Evolutionary conservation across 2,888 invertebrate species (phyloP).

Genomic region (Caradrina kadenii): DNA sequence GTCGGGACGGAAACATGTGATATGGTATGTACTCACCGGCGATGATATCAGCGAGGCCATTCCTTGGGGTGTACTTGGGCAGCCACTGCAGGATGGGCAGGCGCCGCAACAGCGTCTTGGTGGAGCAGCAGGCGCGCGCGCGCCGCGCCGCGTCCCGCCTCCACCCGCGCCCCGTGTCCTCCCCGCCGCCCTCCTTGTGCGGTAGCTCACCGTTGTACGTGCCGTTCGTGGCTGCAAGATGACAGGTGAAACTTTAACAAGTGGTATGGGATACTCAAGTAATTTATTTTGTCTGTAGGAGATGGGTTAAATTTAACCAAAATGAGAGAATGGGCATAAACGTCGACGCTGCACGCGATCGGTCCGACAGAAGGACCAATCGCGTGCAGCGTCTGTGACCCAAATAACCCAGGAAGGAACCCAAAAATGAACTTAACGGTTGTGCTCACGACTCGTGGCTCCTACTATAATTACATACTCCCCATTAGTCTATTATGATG

Average conservation of each 20-base stretch:
- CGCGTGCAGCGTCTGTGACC: no score
- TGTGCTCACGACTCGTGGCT: no score
- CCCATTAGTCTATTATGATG: no score
- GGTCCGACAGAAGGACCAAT: no score
- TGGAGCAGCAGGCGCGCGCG: slow-evolving; percentile 89
- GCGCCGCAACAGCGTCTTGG: slow-evolving; percentile 91
- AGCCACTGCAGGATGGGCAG: slow-evolving; percentile 93
- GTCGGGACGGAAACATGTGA: no score
- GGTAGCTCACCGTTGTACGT: slow-evolving; percentile 72
- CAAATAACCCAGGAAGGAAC: no score
- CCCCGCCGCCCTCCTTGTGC: slow-evolving; percentile 62
- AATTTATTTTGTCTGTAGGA: not conserved
- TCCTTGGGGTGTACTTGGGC: slow-evolving; percentile 92
- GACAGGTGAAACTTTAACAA: not conserved
- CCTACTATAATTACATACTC: no score
- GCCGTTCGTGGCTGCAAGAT: slow-evolving; percentile 74
- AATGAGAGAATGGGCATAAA: no score
- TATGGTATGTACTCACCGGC: slow-evolving; percentile 89
- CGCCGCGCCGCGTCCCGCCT: slow-evolving; percentile 79
- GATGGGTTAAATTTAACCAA: no score
- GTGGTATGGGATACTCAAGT: not conserved
- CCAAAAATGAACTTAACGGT: no score
- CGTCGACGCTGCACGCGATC: no score
- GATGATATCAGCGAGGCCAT: slow-evolving; percentile 94
- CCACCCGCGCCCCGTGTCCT: slow-evolving; percentile 66